Evolutionary conservation across 2,888 invertebrate genomes (phyloP), one percentile per base, ranked within the genome.

Genomic region (Synanthedon myopaeformis): DNA sequence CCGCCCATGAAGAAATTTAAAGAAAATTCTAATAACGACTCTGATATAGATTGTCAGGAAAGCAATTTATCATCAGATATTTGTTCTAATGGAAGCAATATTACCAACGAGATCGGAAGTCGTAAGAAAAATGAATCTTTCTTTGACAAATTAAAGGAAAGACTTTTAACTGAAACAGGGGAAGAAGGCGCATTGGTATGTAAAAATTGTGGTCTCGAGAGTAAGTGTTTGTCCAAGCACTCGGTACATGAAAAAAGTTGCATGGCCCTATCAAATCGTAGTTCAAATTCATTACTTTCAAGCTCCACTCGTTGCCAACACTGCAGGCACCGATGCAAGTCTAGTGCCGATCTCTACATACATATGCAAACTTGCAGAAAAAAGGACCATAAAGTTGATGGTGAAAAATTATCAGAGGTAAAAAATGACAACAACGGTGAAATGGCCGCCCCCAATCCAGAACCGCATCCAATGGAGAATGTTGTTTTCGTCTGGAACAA

Each of bases 241-340:
- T 92, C 93, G 13, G 92, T 93, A 56, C 95, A 95, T 72, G 92
- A 92, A 68, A 93, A 93, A 72, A 88, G 83, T 54, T 94, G 92
- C 67, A 89, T 89, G 57, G 74, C 81, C 56, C 77, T 87, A 42
- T 67, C 87, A 48, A 90, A 86, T 70, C 73, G 79, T 56, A 64
- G 72, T 53, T 58, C 78, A 51, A 85, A 76, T 59, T 73, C 88
- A 6, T 67, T 87, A 42, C 79, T 82, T 57, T 74, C 88, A 51
- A 89, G 92, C 58, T 93, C 94, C 12, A 93, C 94, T 52, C 90
- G 96, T 56, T 96, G 96, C 73, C 95, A 95, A 76, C 92, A 93
- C 72, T 96, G 96, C 74, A 90, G 95, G 59, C 95, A 94, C 74
- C 90, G 95, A 57, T 96, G 95, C 78, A 96, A 96, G 81, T 94